Evolutionary conservation across 35 echinoderm and acorn worm species (phyloP), one percentile per base, ranked within the genome.

Genomic region (Patiria miniata): DNA sequence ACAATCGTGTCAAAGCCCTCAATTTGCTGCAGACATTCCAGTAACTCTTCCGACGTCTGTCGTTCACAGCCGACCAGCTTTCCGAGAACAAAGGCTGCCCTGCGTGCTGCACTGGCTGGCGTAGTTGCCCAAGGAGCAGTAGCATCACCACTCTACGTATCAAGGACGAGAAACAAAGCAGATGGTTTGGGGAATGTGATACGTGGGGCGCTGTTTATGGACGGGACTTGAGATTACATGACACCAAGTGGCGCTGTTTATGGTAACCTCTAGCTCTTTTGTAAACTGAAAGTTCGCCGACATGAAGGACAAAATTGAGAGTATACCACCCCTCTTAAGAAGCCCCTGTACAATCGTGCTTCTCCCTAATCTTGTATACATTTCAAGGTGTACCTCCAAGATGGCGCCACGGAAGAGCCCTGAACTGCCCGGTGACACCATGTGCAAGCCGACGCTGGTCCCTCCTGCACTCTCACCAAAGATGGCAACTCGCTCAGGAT

Each of bases 401-500:
- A 88, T 93, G 69, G 28, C 91, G 29, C 79, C 68, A 16, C 81
- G 78, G 55, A 88, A 93, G 21, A 93, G 47, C 2, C 91, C 91
- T 40, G 55, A 36, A 83, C 85, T 88, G 0, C 44, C 28, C 0
- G 91, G 86, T 38, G 91, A 93, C 52, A 93, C 8, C 26, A 83
- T 42, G 26, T 93, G 91, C 21, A 89, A 68, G 23, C 61, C 79
- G 12, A 85, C 86, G 81, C 91, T 93, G 3, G 86, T 44, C 30
- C 51, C 32, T 36, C 91, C 91, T 17, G 91, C 91, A 79, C 91
- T 93, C 56, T 89, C 51, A 6, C 91, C 91, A 51, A 88, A 78
- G 29, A 93, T 61, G 2, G 91, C 84, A 0, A 93, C 79, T 40
- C 53, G 42, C 39, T 36, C 52, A 7, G 86, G 79, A 32, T 93